These are phyloP conservation scores for Sebastes minor DNA, from an alignment of 2,797 vertebrate species.

Conservation along the genomic window DNA sequence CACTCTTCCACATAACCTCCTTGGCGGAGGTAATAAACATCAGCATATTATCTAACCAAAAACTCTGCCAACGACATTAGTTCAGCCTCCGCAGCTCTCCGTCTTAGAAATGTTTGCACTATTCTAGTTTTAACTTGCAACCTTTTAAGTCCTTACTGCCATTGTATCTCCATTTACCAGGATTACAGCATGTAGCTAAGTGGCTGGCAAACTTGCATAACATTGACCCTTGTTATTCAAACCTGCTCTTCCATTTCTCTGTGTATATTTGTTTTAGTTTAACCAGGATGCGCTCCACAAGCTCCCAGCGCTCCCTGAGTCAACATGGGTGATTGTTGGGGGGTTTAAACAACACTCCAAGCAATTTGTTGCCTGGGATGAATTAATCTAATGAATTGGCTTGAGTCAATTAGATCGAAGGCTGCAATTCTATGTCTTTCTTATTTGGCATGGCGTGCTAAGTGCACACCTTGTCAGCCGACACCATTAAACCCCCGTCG, in stretches of 20 bases:
- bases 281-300: slow-evolving; percentile 24
- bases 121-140: background rate
- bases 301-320: slow-evolving; percentile 34
- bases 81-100: background rate
- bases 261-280: slow-evolving; percentile 53
- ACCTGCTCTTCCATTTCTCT: slow-evolving; percentile 19
- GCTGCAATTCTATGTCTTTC: slow-evolving; percentile 66
- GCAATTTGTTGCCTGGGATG: slow-evolving; percentile 77
- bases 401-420: slow-evolving; percentile 74
- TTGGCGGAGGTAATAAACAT: background rate
- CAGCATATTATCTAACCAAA: background rate
- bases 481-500: slow-evolving; percentile 59
- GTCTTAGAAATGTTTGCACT: background rate
- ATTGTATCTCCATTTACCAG: background rate
- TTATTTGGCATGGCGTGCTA: slow-evolving; percentile 57
- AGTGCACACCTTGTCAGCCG: slow-evolving; percentile 68
- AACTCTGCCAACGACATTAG: background rate
- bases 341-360: slow-evolving; percentile 78
- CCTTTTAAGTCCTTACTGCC: background rate
- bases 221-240: slow-evolving; percentile 26
- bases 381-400: slow-evolving; percentile 79
- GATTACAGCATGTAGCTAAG: background rate
- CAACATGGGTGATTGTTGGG: slow-evolving; percentile 77
- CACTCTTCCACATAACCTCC: background rate
- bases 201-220: background rate